Evolutionary conservation across 2,113 vertebrate genomes (phyloP), one percentile per base, ranked within the genome.

Genomic region (Eleginops maclovinus): DNA sequence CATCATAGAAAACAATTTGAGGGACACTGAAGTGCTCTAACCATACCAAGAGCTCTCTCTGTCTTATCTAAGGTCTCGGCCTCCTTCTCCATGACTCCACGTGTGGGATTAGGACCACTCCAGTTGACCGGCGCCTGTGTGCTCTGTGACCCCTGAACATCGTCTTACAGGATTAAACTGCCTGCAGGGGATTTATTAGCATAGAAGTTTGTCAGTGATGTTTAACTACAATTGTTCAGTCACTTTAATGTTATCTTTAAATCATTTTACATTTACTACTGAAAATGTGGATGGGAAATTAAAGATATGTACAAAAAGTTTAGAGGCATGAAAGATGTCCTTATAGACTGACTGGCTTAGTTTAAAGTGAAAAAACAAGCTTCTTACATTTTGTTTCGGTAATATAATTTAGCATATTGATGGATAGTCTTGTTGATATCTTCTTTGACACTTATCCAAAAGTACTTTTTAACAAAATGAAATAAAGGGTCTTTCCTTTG

Each of bases 61-160:
- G 44, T 19, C 43, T 71, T 63, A 28, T 47, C 61, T 63, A 5
- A 63, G 43, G 43, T 47, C 43, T 31, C 2, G 2, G n/a, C n/a
- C 12, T 2, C 16, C 16, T 6, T 41, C 36, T 77, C 47, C 55
- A 14, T 51, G 69, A 41, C 68, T 72, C 72, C 66, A 19, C 40
- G 15, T 51, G 72, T 9, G 17, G 73, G 82, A 85, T 88, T 81
- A 88, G 62, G 68, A 75, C 63, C n/a, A 19, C 67, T 66, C 46
- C 77, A 28, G 65, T 69, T 50, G 70, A 31, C 4, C 53, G 12
- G n/a, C 26, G 69, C 47, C 50, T 69, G n/a, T 49, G 68, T n/a
- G 41, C 51, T 67, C 61, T 36, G 51, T 85, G 87, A 85, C 75
- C 78, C 62, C 69, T 47, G 51, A 62, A 53, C 70, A 63, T 75